Evolutionary conservation across 2,113 vertebrate species (phyloP), one percentile per base, ranked within the genome.

Genomic region (Monarcha castaneiventris): DNA sequence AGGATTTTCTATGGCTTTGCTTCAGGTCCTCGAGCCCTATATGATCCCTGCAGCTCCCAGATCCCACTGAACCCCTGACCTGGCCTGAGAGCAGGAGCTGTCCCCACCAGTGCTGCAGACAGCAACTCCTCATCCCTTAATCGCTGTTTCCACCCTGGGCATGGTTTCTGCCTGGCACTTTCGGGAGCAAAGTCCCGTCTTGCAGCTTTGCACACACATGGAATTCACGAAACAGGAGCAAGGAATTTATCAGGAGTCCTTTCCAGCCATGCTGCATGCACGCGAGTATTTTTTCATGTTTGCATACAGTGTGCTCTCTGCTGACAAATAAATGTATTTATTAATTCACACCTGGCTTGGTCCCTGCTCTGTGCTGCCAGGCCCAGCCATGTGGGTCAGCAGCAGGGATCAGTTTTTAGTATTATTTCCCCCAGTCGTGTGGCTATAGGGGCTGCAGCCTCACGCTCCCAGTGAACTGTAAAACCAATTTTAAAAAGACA

Each of bases 401-500:
- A 79, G 51, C 56, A 64, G 71, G 54, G 88, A 66, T 61, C 74
- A 16, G 13, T 21, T 89, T 74, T 68, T 63, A 2, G 64, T 4
- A 5, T 35, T 43, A 43, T 69, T 92, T 81, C 41, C 61, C 25
- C 76, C 2, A 3, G 26, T 12, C 1, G 0, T 33, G 21, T 49
- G 25, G 37, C 92, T 48, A 1, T 20, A 32, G 87, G 84, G 66
- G 84, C 78, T 82, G 69, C 74, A 94, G 85, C 72, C 90, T 96
- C 92, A 75, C 49, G 8, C 77, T 96, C 89, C 84, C 94, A 93
- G 74, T 89, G 96, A 97, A 95, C 94, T 96, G 94, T 96, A 73
- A 96, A 97, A 96, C 96, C 94, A 94, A 97, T 96, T 96, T 96
- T 5, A 93, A 93, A 90, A 78, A 11, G 77, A 96, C 96, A 79